These are phyloP conservation scores for Pongo abelii DNA, from an alignment of 2,113 vertebrate species.

Conservation along the genomic window DNA sequence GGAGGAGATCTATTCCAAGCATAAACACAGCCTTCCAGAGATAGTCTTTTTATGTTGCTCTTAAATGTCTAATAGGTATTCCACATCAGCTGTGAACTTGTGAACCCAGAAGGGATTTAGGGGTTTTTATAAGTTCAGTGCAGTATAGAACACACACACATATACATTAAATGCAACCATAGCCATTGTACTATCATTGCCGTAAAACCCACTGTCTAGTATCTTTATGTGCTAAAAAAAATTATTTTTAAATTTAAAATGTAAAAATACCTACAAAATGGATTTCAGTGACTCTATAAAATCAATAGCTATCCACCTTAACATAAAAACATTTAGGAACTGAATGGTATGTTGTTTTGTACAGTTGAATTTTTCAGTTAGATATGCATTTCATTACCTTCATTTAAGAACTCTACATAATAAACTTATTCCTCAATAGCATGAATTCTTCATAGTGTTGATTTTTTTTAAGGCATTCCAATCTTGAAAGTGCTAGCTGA, in stretches of 20 bases:
- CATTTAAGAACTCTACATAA: not conserved
- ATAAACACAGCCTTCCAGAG: slow-evolving; percentile 52
- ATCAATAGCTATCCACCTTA: not conserved
- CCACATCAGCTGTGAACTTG: slow-evolving; percentile 60
- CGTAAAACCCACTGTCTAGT: not conserved
- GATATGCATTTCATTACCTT: not conserved
- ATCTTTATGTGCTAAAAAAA: not conserved
- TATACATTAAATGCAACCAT: not conserved
- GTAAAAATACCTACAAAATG: not conserved
- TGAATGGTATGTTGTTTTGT: not conserved
- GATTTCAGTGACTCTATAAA: not conserved
- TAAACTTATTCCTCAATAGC: not conserved
- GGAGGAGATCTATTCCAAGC: slow-evolving; percentile 46
- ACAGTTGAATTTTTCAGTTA: not conserved
- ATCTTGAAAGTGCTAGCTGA: not conserved
- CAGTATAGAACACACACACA: no score
- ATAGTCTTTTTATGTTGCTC: slow-evolving; percentile 59
- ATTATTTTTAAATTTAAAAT: not conserved
- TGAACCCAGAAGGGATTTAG: slow-evolving; percentile 55
- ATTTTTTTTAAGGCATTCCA: not conserved
- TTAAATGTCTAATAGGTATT: slow-evolving; percentile 65
- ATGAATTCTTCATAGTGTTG: not conserved
- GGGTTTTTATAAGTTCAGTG: not conserved
- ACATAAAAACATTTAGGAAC: not conserved
- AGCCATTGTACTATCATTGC: not conserved